Evolutionary conservation across 2,888 invertebrate species (phyloP).

Genomic region (Meloe dianella): DNA sequence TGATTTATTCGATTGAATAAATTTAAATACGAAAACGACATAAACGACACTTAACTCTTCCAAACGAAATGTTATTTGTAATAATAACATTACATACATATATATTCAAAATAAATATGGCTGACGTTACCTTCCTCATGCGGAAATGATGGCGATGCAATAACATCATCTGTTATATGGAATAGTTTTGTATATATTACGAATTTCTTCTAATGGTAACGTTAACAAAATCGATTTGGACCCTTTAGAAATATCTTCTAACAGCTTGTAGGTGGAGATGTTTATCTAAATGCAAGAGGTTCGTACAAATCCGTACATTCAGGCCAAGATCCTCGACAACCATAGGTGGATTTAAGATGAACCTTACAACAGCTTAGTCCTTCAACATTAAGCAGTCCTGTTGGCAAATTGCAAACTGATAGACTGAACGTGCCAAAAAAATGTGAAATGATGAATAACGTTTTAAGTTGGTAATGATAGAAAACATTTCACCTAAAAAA

Average conservation of each 20-base stretch:
- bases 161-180: not conserved
- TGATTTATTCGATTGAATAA: slow-evolving; percentile 51
- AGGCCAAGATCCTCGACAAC: not conserved
- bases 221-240: not conserved
- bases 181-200: not conserved
- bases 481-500: not conserved
- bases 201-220: not conserved
- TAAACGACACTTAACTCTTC: slow-evolving; percentile 42
- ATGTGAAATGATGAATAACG: no score
- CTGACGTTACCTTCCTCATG: not conserved
- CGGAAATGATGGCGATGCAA: not conserved
- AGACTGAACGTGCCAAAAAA: not conserved
- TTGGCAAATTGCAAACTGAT: not conserved
- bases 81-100: slow-evolving; percentile 23
- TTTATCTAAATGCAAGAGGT: slow-evolving; percentile 7
- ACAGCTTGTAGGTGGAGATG: slow-evolving; percentile 5
- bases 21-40: slow-evolving; percentile 47
- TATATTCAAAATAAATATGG: slow-evolving; percentile 22
- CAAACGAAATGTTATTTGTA: slow-evolving; percentile 36
- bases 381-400: not conserved
- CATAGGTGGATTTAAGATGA: not conserved
- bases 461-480: not conserved
- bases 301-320: not conserved
- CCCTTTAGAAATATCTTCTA: not conserved
- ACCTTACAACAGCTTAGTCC: not conserved